These are phyloP conservation scores for Nyctibius grandis DNA, from an alignment of 2,797 vertebrate species.

Conservation along the genomic window DNA sequence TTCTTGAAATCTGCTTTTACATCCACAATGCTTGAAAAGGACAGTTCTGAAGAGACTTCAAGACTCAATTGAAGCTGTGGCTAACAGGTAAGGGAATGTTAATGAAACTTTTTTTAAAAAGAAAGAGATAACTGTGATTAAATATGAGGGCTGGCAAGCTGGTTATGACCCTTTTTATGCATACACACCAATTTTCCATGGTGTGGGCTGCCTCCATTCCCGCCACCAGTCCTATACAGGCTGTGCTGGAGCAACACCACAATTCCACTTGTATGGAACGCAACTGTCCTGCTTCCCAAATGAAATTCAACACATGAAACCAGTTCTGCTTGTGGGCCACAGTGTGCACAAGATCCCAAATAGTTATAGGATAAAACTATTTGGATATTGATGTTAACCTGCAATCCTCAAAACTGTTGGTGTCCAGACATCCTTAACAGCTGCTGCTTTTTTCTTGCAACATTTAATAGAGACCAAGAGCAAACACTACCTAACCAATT, in stretches of 20 bases:
- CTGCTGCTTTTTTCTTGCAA: background rate
- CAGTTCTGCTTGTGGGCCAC: background rate
- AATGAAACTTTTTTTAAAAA: background rate
- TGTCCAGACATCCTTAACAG: background rate
- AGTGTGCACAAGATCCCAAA: background rate
- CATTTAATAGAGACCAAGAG: background rate
- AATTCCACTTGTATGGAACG: background rate
- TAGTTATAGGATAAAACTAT: background rate
- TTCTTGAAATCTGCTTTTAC: background rate
- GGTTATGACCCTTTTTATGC: background rate
- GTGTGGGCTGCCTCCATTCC: background rate
- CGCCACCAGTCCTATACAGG: background rate
- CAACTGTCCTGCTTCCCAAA: background rate
- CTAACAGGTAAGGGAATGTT: background rate
- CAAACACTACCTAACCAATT: background rate
- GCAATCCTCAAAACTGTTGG: background rate
- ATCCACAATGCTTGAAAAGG: background rate
- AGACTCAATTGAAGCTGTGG: background rate
- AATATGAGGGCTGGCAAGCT: background rate
- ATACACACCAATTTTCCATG: background rate
- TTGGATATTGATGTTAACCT: background rate
- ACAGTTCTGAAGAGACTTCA: background rate
- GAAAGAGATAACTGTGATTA: background rate
- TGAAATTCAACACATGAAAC: background rate
- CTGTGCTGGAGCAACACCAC: background rate